Evolutionary conservation across 1,140 invertebrate species (phyloP).

Genomic region (Drosophila erecta): DNA sequence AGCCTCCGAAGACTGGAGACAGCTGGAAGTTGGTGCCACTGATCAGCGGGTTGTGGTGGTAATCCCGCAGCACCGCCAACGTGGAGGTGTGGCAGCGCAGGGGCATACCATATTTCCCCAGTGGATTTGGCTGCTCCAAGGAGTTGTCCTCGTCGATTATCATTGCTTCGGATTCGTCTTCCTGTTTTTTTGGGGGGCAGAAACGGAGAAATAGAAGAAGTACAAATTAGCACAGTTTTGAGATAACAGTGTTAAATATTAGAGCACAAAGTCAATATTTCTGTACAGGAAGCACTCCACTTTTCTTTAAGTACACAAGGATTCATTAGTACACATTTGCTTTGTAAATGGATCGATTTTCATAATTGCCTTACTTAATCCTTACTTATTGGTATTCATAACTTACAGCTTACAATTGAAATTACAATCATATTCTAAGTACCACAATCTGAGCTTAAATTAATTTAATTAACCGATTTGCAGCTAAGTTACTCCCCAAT

Average conservation of each 20-base stretch:
- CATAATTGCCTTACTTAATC: constrained; percentile 12
- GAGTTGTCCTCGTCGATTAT: constrained; percentile 67
- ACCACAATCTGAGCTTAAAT: constrained; percentile 38
- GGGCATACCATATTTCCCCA: constrained; percentile 45
- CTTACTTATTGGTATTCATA: constrained; percentile 29
- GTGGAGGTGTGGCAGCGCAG: constrained; percentile 65
- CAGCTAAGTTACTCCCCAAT: constrained; percentile 46
- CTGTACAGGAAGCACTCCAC: constrained; percentile 5
- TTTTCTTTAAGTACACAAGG: background rate
- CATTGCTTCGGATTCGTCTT: constrained; percentile 41
- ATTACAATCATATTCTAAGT: constrained; percentile 25
- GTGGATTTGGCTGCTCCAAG: constrained; percentile 24
- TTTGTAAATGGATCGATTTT: constrained; percentile 55
- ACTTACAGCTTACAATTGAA: constrained; percentile 28
- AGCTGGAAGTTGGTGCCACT: constrained; percentile 73
- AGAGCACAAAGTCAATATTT: background rate
- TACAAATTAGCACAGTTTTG: constrained; percentile 21
- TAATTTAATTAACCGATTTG: constrained; percentile 58
- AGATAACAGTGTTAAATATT: background rate
- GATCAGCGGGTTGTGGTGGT: constrained; percentile 77
- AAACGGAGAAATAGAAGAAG: constrained; percentile 6
- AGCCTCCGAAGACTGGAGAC: constrained; percentile 61
- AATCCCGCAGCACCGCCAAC: constrained; percentile 64
- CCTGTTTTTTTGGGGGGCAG: constrained; percentile 23
- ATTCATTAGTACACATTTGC: constrained; percentile 13